Conservation (phyloP, 2,888 invertebrate species). For the Tigriopus californicus region DNA sequence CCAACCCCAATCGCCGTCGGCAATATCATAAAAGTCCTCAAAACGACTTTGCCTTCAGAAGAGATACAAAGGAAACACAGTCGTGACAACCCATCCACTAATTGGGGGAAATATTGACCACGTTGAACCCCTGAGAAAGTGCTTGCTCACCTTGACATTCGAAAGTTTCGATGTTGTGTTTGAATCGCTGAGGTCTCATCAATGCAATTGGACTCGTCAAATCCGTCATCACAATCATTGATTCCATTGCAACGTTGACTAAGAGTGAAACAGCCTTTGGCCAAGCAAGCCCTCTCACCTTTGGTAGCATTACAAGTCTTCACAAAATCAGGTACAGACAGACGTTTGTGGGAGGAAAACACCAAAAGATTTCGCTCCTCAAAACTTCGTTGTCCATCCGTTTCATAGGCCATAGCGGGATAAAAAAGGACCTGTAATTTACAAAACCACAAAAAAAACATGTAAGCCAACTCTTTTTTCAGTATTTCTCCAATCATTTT, state of each 20-base stretch:
- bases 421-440: slow-evolving; percentile 23
- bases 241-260: slow-evolving; percentile 30
- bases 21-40: slow-evolving; percentile 26
- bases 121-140: too few relatives aligned
- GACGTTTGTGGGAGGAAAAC: slow-evolving; percentile 31
- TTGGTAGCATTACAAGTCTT: slow-evolving; percentile 19
- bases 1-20: slow-evolving; percentile 29
- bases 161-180: not conserved
- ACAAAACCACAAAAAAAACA: too few relatives aligned
- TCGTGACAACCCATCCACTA: too few relatives aligned
- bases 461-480: too few relatives aligned
- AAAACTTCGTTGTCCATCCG: slow-evolving; percentile 35
- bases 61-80: too few relatives aligned
- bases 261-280: slow-evolving; percentile 27
- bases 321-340: slow-evolving; percentile 16
- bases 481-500: too few relatives aligned
- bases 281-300: slow-evolving; percentile 27
- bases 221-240: slow-evolving; percentile 28
- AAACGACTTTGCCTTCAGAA: slow-evolving; percentile 15
- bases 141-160: too few relatives aligned
- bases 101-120: too few relatives aligned
- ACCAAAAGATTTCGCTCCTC: slow-evolving; percentile 31
- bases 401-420: slow-evolving; percentile 31
- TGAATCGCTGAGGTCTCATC: slow-evolving; percentile 5
- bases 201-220: slow-evolving; percentile 30